Conservation (phyloP, 2,797 vertebrate species). For the Lagorchestes hirsutus region DNA sequence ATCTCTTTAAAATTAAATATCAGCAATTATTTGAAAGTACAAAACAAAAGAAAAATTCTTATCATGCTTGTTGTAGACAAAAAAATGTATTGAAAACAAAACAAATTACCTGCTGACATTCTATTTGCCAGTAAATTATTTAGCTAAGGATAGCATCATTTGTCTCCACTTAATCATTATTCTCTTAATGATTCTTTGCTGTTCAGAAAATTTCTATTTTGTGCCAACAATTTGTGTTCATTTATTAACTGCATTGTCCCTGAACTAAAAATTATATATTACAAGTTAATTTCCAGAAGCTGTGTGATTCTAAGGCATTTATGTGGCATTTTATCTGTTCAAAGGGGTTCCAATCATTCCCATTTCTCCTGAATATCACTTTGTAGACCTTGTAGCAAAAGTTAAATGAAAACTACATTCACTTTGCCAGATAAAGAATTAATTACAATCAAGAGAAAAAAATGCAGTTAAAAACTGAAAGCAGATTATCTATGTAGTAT, state of each 20-base stretch:
- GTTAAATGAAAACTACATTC: neutral
- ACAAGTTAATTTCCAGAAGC: conserved; percentile 59
- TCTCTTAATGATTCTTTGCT: conserved; percentile 68
- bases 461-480: conserved; percentile 18
- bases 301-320: conserved; percentile 55
- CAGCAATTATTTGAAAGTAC: conserved; percentile 39
- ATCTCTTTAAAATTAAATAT: conserved; percentile 62
- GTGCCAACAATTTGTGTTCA: conserved; percentile 66
- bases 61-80: conserved; percentile 36
- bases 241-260: conserved; percentile 71
- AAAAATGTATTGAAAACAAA: conserved; percentile 77
- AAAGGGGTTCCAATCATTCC: conserved; percentile 28
- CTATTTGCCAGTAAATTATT: conserved; percentile 81
- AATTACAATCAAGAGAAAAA: neutral
- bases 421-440: conserved; percentile 24
- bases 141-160: conserved; percentile 81
- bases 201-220: conserved; percentile 77
- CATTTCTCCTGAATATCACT: conserved; percentile 34
- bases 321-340: neutral
- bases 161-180: conserved; percentile 80
- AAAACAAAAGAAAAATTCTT: conserved; percentile 53
- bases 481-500: conserved; percentile 12
- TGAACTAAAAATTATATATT: conserved; percentile 66
- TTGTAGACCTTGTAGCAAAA: conserved; percentile 59
- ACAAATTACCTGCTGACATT: conserved; percentile 79